These are phyloP conservation scores for Epizoanthus fatuus DNA, from an alignment of 92 coral and sea anemone species.

Conservation along the genomic window DNA sequence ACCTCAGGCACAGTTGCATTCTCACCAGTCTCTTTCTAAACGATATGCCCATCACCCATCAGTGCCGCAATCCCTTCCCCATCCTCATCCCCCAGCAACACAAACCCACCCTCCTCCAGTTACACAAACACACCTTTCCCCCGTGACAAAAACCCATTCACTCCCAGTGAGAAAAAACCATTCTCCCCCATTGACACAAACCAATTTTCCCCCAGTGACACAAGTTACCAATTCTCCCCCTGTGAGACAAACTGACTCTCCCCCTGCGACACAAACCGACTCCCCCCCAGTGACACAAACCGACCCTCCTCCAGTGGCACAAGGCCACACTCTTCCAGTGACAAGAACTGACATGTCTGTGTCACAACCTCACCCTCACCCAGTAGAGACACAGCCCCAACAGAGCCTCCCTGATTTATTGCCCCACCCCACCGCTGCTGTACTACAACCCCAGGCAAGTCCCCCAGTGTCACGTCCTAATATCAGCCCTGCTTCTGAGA, in stretches of 20 bases:
- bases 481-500: conserved; percentile 70
- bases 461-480: conserved; percentile 49
- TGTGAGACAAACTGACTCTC: not conserved
- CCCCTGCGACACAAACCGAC: conserved; percentile 3
- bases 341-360: not conserved
- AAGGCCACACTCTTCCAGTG: not conserved
- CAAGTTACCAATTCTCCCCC: not conserved
- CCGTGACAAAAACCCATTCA: not conserved
- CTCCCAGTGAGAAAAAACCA: not conserved
- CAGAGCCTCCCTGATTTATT: not conserved
- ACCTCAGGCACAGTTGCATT: conserved; percentile 26
- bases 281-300: not conserved
- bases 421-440: not conserved
- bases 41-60: conserved; percentile 1
- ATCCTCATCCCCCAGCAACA: not conserved
- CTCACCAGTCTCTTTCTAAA: conserved; percentile 9
- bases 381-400: conserved; percentile 9
- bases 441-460: conserved; percentile 43
- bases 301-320: conserved; percentile 1
- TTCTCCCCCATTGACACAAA: conserved; percentile 10
- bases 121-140: not conserved
- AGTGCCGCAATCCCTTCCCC: conserved; percentile 15
- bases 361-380: not conserved
- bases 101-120: conserved; percentile 1
- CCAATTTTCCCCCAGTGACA: not conserved